Evolutionary conservation across 2,797 vertebrate species (phyloP).

Genomic region (Malurus leucopterus): DNA sequence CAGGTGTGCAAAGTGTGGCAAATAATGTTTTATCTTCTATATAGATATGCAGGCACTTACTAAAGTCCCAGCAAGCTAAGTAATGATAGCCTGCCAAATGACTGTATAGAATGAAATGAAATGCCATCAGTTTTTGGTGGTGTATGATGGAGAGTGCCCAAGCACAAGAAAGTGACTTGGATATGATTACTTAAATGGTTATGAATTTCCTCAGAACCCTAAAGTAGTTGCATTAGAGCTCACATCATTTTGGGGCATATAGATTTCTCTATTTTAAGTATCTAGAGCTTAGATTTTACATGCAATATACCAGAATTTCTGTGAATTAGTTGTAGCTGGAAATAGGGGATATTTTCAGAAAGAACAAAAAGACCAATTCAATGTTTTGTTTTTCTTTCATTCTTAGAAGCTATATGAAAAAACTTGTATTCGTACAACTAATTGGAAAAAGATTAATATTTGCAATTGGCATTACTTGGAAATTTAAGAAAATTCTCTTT

Average conservation of each 20-base stretch:
- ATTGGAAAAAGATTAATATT: background rate
- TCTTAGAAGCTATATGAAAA: background rate
- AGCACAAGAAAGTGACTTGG: background rate
- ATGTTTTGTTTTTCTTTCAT: background rate
- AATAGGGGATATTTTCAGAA: fast-evolving
- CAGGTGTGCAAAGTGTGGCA: background rate
- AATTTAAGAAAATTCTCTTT: background rate
- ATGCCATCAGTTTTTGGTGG: background rate
- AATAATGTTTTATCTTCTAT: background rate
- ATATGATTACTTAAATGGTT: background rate
- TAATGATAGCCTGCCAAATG: background rate
- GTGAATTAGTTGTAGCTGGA: background rate
- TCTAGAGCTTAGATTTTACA: background rate
- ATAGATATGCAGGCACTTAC: background rate
- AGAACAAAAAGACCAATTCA: background rate
- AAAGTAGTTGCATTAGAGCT: background rate
- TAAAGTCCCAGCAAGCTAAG: background rate
- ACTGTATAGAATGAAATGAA: background rate
- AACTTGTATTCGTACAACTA: background rate
- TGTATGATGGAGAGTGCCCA: background rate
- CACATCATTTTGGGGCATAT: background rate
- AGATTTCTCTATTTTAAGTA: background rate
- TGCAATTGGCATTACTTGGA: background rate
- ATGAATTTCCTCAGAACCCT: background rate
- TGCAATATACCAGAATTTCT: background rate